phyloP scores from a whole-genome alignment of 2,797 vertebrate genomes.

The Myotis findleyi region DNA sequence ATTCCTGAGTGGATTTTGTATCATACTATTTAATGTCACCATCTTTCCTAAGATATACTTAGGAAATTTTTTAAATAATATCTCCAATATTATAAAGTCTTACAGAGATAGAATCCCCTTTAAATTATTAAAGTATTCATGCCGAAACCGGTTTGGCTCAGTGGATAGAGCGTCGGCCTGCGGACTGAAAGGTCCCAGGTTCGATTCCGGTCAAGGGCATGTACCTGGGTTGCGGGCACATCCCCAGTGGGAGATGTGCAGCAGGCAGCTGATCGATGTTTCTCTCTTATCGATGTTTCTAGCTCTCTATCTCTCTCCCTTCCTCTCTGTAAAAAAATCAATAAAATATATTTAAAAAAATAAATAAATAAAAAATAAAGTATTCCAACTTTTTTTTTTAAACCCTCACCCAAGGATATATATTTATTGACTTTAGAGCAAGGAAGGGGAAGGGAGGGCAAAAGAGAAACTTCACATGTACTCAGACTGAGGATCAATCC shows the following conservation, averaged over 20 bases:
- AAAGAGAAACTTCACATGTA: not conserved
- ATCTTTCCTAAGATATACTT: constrained; percentile 25
- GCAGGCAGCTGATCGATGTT: too few relatives aligned
- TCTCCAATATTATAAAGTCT: constrained; percentile 25
- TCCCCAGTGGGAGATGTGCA: too few relatives aligned
- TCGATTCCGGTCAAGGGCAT: too few relatives aligned
- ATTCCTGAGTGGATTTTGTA: constrained; percentile 48
- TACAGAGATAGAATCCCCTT: not conserved
- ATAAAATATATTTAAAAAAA: too few relatives aligned
- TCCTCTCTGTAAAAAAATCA: too few relatives aligned
- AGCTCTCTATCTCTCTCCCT: too few relatives aligned
- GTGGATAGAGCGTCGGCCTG: too few relatives aligned
- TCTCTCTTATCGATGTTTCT: too few relatives aligned
- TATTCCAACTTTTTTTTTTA: not conserved
- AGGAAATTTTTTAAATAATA: constrained; percentile 17
- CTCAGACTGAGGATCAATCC: not conserved
- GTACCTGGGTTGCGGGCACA: too few relatives aligned
- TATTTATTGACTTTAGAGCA: not conserved
- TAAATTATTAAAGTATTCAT: not conserved
- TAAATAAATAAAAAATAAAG: too few relatives aligned
- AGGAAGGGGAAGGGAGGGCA: not conserved
- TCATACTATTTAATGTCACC: constrained; percentile 2
- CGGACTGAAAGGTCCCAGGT: too few relatives aligned
- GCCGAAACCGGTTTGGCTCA: too few relatives aligned
- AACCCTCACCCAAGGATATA: not conserved